phyloP scores from a whole-genome alignment of 2,113 vertebrate species.

The Vimba vimba region DNA sequence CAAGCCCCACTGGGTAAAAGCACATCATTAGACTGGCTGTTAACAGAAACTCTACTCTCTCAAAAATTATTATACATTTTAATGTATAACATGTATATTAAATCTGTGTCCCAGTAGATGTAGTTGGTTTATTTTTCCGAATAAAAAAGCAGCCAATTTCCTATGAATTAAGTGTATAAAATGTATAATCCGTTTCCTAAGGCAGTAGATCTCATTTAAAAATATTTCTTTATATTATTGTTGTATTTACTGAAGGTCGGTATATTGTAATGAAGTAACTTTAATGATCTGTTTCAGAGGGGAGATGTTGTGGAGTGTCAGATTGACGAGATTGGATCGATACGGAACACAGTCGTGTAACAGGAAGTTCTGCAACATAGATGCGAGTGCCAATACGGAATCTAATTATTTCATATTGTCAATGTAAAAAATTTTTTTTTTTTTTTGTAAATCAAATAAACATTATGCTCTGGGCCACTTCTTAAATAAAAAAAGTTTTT shows the following conservation, averaged over 20 bases:
- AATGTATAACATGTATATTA: not conserved
- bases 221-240: not conserved
- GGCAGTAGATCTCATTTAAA: not conserved
- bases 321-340: constrained; percentile 86
- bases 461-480: not conserved
- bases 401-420: not conserved
- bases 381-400: not conserved
- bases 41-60: not conserved
- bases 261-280: not conserved
- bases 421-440: not conserved
- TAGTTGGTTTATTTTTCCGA: not conserved
- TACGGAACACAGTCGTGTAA: constrained; percentile 87
- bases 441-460: not conserved
- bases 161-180: not conserved
- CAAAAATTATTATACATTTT: not conserved
- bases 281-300: constrained; percentile 71
- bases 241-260: not conserved
- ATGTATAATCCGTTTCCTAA: not conserved
- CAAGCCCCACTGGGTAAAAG: not conserved
- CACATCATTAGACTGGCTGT: not conserved
- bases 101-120: not conserved
- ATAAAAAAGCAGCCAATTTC: not conserved
- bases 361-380: not conserved
- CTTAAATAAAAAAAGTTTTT: not conserved
- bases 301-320: constrained; percentile 93